These are phyloP conservation scores for Sarcophaga peregrina DNA, from an alignment of 1,140 invertebrate species.

Conservation along the genomic window DNA sequence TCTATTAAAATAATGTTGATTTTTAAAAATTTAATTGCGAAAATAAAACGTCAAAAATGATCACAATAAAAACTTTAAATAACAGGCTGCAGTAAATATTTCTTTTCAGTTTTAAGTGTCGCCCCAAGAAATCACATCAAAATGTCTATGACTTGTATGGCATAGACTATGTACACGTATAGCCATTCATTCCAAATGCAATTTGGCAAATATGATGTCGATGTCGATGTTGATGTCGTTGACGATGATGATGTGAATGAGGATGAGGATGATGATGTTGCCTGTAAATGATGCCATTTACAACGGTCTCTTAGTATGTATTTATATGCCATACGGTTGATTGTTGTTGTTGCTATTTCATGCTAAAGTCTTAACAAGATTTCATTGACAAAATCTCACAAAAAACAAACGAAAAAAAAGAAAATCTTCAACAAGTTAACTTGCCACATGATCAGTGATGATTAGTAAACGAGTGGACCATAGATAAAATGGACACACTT, in stretches of 20 bases:
- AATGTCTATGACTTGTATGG: too few relatives aligned
- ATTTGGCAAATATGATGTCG: too few relatives aligned
- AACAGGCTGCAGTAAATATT: neutral
- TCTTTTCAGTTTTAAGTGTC: neutral
- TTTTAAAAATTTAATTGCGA: constrained; percentile 22
- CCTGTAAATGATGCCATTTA: constrained; percentile 36
- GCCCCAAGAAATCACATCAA: neutral
- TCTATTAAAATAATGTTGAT: constrained; percentile 20
- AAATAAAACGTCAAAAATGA: neutral
- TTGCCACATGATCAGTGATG: neutral
- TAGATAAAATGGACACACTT: too few relatives aligned
- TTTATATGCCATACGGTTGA: neutral
- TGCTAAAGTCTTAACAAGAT: too few relatives aligned
- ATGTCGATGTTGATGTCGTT: too few relatives aligned
- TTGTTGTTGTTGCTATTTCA: too few relatives aligned
- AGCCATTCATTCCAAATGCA: too few relatives aligned
- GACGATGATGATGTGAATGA: neutral
- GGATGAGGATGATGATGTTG: constrained; percentile 6
- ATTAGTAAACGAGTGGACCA: neutral
- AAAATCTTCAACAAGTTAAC: neutral
- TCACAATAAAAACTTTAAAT: neutral
- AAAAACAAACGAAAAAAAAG: neutral
- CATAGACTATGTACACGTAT: neutral
- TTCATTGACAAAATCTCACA: too few relatives aligned
- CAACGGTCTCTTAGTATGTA: neutral